phyloP scores from a whole-genome alignment of 2,888 invertebrate genomes.

The Trichogramma evanescens region DNA sequence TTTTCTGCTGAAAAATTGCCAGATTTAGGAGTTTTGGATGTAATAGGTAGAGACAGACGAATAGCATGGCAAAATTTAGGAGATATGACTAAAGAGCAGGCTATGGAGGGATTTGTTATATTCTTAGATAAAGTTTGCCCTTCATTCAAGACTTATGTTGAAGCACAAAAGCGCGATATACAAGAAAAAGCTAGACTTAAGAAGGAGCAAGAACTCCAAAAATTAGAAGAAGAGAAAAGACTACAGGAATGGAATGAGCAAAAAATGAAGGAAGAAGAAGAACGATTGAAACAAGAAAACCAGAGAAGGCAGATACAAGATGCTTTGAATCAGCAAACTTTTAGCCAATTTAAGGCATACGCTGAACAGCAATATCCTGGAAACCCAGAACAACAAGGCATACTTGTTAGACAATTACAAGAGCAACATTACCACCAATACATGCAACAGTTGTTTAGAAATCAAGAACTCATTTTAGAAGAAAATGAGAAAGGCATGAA shows the following conservation, averaged over 20 bases:
- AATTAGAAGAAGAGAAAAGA: conserved; percentile 55
- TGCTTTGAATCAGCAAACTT: conserved; percentile 91
- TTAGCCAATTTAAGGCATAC: conserved; percentile 80
- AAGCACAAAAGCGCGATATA: conserved; percentile 82
- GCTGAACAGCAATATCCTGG: conserved; percentile 87
- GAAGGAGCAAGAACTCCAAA: conserved; percentile 54
- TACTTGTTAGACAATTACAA: conserved; percentile 88
- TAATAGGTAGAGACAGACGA: conserved; percentile 87
- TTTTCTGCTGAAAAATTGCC: conserved; percentile 66
- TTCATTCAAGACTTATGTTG: conserved; percentile 83
- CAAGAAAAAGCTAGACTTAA: conserved; percentile 68
- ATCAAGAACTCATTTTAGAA: conserved; percentile 40
- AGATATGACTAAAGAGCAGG: conserved; percentile 74
- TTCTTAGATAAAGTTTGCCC: conserved; percentile 80
- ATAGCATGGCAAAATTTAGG: conserved; percentile 91
- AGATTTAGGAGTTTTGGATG: conserved; percentile 86
- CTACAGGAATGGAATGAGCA: conserved; percentile 48
- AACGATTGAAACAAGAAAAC: conserved; percentile 58
- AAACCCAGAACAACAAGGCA: conserved; percentile 84
- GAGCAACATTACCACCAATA: conserved; percentile 99
- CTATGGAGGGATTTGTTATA: conserved; percentile 88
- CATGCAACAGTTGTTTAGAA: conserved; percentile 81
- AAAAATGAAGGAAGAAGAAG: conserved; percentile 54
- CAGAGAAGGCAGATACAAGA: conserved; percentile 83
- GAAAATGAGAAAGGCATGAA: conserved; percentile 33